phyloP scores from a whole-genome alignment of 2,113 vertebrate genomes.

The Sardina pilchardus region DNA sequence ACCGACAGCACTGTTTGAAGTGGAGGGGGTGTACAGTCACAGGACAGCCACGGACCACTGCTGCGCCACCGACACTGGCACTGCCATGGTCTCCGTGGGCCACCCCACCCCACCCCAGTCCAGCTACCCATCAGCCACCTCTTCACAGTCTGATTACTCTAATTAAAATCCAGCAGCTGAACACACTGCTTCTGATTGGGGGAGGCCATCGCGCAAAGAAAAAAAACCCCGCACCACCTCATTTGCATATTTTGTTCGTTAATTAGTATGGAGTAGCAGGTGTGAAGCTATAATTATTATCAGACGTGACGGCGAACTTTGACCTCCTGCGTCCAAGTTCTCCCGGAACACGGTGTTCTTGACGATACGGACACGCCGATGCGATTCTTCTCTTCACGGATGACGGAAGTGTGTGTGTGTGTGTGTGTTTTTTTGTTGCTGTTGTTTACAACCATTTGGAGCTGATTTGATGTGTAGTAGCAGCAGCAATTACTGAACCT shows the following conservation, averaged over 20 bases:
- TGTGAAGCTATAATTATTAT: conserved; percentile 99
- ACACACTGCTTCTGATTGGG: conserved; percentile 85
- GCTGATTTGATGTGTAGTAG: neutral
- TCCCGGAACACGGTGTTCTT: conserved; percentile 70
- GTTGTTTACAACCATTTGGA: neutral
- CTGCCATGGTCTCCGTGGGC: neutral
- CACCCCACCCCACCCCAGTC: conserved; percentile 47
- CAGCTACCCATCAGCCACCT: conserved; percentile 65
- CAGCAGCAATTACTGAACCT: neutral
- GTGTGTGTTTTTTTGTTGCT: conserved; percentile 19
- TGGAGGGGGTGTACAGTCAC: neutral
- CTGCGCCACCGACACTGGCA: too few species aligned
- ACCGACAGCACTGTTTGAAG: neutral
- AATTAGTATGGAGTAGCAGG: conserved; percentile 98
- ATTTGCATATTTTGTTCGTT: conserved; percentile 99
- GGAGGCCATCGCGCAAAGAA: conserved; percentile 79
- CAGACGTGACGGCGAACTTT: conserved; percentile 99
- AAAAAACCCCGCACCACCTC: conserved; percentile 79
- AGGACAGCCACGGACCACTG: too few species aligned
- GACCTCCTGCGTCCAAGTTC: conserved; percentile 80
- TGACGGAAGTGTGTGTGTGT: neutral
- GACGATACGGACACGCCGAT: neutral
- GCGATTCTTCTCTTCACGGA: neutral
- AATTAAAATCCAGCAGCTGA: conserved; percentile 98
- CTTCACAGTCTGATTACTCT: conserved; percentile 86